These are phyloP conservation scores for Cromileptes altivelis DNA, from an alignment of 2,113 vertebrate species.

Conservation along the genomic window DNA sequence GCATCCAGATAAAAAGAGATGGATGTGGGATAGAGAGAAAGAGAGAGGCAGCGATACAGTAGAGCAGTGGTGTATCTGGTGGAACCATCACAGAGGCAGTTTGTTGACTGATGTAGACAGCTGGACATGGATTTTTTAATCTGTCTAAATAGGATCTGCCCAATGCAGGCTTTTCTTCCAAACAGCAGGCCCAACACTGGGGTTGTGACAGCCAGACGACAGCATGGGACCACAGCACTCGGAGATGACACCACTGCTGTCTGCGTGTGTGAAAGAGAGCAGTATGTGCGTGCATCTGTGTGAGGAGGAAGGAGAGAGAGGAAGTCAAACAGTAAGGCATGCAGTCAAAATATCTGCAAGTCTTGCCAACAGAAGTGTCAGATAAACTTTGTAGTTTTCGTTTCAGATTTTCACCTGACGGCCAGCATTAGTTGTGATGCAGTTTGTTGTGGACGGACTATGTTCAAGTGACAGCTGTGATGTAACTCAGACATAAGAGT, in stretches of 20 bases:
- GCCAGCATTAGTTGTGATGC: background rate
- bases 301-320: constrained; percentile 11
- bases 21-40: constrained; percentile 23
- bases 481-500: constrained; percentile 26
- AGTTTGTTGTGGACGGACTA: background rate
- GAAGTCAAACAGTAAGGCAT: constrained; percentile 22
- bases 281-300: constrained; percentile 18
- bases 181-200: constrained; percentile 58
- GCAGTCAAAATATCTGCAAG: constrained; percentile 38
- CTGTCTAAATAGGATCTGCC: constrained; percentile 79
- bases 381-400: constrained; percentile 32
- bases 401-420: constrained; percentile 17
- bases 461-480: constrained; percentile 21
- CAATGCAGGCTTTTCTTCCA: constrained; percentile 61
- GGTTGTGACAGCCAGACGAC: constrained; percentile 75
- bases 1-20: constrained; percentile 56
- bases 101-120: constrained; percentile 73
- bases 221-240: constrained; percentile 55
- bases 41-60: constrained; percentile 17
- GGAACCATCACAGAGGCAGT: constrained; percentile 58
- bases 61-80: constrained; percentile 51
- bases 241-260: constrained; percentile 44
- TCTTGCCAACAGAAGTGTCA: constrained; percentile 11
- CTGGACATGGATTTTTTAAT: constrained; percentile 79
- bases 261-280: constrained; percentile 27